Evolutionary conservation across 2,113 vertebrate genomes (phyloP).

Genomic region (Microtus richardsoni): DNA sequence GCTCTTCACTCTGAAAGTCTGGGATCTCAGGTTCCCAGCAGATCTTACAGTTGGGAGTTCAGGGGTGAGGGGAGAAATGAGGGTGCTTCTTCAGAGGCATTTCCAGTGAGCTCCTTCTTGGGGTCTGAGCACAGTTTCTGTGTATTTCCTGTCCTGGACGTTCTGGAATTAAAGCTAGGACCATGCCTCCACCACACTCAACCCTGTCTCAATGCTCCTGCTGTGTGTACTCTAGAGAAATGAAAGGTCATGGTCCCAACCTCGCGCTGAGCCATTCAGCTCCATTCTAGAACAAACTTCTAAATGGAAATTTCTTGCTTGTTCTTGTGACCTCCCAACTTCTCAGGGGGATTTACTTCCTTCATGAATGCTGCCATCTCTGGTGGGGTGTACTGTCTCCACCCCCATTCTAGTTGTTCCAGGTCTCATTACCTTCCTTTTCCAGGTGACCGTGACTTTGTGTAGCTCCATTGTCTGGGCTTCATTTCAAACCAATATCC

Average conservation of each 20-base stretch:
- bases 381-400: background rate
- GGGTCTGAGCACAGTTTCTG: background rate
- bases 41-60: background rate
- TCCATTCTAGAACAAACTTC: background rate
- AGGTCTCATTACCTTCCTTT: background rate
- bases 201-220: background rate
- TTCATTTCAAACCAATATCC: background rate
- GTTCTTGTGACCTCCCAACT: background rate
- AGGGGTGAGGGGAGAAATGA: background rate
- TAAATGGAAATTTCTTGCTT: background rate
- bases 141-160: background rate
- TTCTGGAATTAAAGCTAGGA: background rate
- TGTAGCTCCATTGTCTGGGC: background rate
- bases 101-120: background rate
- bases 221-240: background rate
- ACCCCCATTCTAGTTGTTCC: background rate
- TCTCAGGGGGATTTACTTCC: background rate
- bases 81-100: background rate
- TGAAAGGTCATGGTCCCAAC: background rate
- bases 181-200: background rate
- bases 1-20: background rate
- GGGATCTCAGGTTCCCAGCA: background rate
- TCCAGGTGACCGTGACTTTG: background rate
- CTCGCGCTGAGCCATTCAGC: background rate
- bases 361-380: background rate